A percentile compares a stretch with the other conserved stretches of the same genome.
Conservation (phyloP, 2,888 invertebrate species). For the Chirona hameri region DNA sequence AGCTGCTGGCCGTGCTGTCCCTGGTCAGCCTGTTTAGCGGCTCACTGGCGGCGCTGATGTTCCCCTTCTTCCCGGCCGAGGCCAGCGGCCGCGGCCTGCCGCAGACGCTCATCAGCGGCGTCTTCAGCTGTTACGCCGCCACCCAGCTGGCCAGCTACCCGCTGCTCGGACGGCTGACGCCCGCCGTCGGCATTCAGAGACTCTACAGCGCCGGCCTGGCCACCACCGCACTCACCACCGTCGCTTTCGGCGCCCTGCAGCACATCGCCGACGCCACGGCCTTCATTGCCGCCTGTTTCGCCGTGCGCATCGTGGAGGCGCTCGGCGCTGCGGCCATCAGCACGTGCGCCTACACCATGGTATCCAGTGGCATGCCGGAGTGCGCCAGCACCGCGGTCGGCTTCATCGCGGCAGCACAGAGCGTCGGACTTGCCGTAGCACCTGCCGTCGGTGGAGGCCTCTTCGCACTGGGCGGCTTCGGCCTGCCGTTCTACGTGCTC, state of each 20-base stretch:
- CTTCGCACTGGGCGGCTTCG: not conserved
- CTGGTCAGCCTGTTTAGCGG: not conserved
- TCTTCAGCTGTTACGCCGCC: conserved; percentile 1
- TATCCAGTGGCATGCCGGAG: not conserved
- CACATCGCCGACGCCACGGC: not conserved
- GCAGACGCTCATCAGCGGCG: conserved; percentile 9
- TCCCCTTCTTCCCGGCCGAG: not conserved
- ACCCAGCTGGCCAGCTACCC: not conserved
- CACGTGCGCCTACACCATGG: not conserved
- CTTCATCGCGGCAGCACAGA: not conserved
- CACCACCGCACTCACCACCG: not conserved
- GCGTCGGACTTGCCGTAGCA: not conserved
- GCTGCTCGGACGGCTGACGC: not conserved
- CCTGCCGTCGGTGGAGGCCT: conserved; percentile 56
- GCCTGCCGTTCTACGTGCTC: not conserved
- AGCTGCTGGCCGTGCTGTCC: not conserved
- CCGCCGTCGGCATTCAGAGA: not conserved
- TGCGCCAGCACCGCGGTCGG: not conserved
- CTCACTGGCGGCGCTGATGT: not conserved
- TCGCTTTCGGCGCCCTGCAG: not conserved
- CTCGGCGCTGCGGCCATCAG: not conserved
- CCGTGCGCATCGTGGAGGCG: not conserved
- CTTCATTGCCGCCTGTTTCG: conserved; percentile 4
- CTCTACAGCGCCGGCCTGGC: not conserved
- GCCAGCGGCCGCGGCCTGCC: not conserved